Base-by-base conservation (phyloP, 2,113 vertebrate genomes). In the Tetrax tetrax region DNA sequence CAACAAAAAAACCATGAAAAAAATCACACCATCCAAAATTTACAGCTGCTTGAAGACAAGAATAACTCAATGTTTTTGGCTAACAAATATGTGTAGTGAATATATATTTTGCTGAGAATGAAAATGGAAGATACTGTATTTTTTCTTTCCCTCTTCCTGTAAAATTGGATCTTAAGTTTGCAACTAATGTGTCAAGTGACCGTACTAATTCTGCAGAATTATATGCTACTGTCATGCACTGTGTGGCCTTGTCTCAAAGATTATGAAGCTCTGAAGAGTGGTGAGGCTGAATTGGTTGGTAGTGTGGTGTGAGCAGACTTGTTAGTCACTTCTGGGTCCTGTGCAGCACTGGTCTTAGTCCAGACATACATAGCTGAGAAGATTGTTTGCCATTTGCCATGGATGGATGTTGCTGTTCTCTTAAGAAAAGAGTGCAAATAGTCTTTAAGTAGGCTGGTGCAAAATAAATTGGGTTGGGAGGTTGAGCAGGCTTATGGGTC, bases 341-440 rank as follows among this genome's bases (percentile, higher is more conserved):
- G 12, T 64, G 29, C 18, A 68, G 22, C 41, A 9, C 33, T 84
- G 12, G 25, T 33, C 43, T 87, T 78, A 74, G 47, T 37, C 18
- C 45, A 68, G 48, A 20, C 0, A 0, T 57, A 48, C 0, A 2
- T 4, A 61, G 54, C 57, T 75, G 69, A 37, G 59, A 66, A 11
- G 41, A 24, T 35, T 51, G 27, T 78, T 53, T 72, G 33, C 70
- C 31, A 27, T 35, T 88, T 94, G 59, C 22, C 17, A 45, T 3
- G n/a, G 14, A 10, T 72, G 25, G 20, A 27, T 57, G 15, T 65
- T 80, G 37, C 38, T 85, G 5, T 9, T 93, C 14, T 48, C 41
- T 28, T 59, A 63, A 61, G 47, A 50, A 51, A n/a, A 37, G 33
- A 66, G 17, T 77, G 37, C 29, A 57, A 25, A 48, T 41, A 63